A percentile compares a stretch with the other conserved stretches of the same genome.
Evolutionary conservation across 2,797 vertebrate species (phyloP).

Genomic region (Perdix hodgsoniae): DNA sequence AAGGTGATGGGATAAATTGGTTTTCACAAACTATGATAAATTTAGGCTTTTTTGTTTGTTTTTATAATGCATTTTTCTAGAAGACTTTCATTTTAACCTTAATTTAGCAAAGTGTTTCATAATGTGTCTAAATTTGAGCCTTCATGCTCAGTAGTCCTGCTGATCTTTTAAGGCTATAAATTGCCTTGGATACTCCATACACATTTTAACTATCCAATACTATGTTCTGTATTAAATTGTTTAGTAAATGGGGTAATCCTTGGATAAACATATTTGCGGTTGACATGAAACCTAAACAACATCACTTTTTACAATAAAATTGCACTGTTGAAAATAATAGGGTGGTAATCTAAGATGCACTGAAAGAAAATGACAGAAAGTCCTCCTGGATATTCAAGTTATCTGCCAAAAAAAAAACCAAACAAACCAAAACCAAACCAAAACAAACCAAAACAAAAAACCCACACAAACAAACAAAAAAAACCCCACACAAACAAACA

Average conservation of each 20-base stretch:
- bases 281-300: not conserved
- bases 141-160: too few relatives aligned
- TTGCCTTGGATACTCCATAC: not conserved
- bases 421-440: too few relatives aligned
- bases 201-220: not conserved
- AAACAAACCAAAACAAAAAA: not conserved
- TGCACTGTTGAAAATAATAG: not conserved
- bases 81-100: not conserved
- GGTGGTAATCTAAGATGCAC: not conserved
- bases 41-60: not conserved
- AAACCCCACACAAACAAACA: not conserved
- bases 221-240: not conserved
- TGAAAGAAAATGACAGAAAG: not conserved
- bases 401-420: not conserved
- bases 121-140: not conserved
- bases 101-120: not conserved
- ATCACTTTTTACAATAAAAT: not conserved
- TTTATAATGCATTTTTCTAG: not conserved
- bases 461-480: too few relatives aligned
- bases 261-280: not conserved
- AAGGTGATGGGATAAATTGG: not conserved
- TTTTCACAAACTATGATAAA: not conserved
- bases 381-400: not conserved
- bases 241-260: conserved; percentile 37
- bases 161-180: not conserved